Evolutionary conservation across 2,888 invertebrate species (phyloP).

Genomic region (Latrodectus hesperus): DNA sequence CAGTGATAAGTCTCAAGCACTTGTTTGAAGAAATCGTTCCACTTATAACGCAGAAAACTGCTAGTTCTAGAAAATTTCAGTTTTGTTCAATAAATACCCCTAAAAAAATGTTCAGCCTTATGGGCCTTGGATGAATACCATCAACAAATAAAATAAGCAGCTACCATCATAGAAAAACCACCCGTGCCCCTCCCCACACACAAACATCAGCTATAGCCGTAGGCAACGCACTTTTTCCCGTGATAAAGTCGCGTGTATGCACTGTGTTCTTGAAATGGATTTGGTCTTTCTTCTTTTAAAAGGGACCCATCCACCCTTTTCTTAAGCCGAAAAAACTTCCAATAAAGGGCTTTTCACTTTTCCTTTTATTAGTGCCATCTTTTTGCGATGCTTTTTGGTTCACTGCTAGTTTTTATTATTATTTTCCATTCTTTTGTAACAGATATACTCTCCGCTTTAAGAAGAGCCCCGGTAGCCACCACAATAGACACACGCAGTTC

Average conservation of each 20-base stretch:
- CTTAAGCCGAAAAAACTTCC: slow-evolving; percentile 64
- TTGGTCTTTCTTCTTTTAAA: slow-evolving; percentile 61
- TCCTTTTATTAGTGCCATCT: slow-evolving; percentile 62
- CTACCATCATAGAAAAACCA: slow-evolving; percentile 49
- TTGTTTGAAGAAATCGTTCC: slow-evolving; percentile 60
- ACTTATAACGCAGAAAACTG: slow-evolving; percentile 30
- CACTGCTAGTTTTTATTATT: slow-evolving; percentile 13
- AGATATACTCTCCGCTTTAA: slow-evolving; percentile 29
- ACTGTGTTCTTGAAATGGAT: slow-evolving; percentile 67
- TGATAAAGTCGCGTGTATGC: slow-evolving; percentile 34
- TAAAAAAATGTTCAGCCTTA: slow-evolving; percentile 40
- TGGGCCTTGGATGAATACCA: slow-evolving; percentile 37
- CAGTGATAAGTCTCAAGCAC: slow-evolving; percentile 24
- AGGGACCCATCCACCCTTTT: slow-evolving; percentile 61
- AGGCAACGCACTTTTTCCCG: slow-evolving; percentile 55
- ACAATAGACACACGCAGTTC: slow-evolving; percentile 14
- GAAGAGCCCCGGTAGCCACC: slow-evolving; percentile 23
- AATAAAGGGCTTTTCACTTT: slow-evolving; percentile 62
- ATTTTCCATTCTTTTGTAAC: slow-evolving; percentile 18
- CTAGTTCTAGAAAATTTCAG: slow-evolving; percentile 33
- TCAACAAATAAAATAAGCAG: slow-evolving; percentile 58
- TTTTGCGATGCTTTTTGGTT: slow-evolving; percentile 10
- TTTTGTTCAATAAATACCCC: slow-evolving; percentile 30
- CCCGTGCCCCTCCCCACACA: slow-evolving; percentile 39
- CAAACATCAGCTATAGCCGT: slow-evolving; percentile 43